A percentile compares a stretch with the other conserved stretches of the same genome.
phyloP scores from a whole-genome alignment of 2,113 vertebrate species.

The Cinclus mexicanus region DNA sequence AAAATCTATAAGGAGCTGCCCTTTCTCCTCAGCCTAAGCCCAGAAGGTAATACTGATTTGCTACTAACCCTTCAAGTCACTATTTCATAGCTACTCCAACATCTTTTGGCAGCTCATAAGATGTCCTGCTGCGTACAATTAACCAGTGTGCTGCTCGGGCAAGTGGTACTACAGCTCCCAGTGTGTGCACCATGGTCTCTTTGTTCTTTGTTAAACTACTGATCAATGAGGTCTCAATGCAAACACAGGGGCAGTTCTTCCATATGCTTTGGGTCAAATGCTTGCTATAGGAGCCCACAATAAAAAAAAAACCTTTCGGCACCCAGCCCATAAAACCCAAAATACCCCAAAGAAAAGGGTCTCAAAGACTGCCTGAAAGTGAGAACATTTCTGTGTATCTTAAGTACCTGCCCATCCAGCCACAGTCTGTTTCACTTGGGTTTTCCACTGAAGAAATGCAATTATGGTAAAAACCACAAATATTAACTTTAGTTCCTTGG shows the following conservation, averaged over 20 bases:
- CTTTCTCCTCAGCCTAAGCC: conserved; percentile 2
- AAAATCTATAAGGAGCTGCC: background rate
- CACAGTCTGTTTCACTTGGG: background rate
- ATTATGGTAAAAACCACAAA: background rate
- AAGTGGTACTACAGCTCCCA: background rate
- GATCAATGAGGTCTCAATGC: background rate
- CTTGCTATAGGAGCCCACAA: background rate
- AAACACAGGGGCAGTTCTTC: background rate
- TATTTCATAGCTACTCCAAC: conserved; percentile 12
- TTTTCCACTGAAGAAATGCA: background rate
- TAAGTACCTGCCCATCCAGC: background rate
- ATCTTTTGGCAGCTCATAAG: conserved; percentile 10
- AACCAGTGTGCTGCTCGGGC: background rate
- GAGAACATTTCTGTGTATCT: background rate
- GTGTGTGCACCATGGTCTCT: background rate
- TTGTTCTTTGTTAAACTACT: background rate
- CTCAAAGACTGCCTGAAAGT: background rate
- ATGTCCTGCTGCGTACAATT: conserved; percentile 26
- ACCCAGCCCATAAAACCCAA: background rate
- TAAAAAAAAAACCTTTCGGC: background rate
- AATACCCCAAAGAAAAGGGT: background rate
- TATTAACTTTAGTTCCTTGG: background rate
- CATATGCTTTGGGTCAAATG: background rate
- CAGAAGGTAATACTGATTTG: conserved; percentile 20
- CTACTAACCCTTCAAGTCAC: conserved; percentile 26